Evolutionary conservation across 2,113 vertebrate genomes (phyloP), one percentile per base, ranked within the genome.

Genomic region (Canis aureus): DNA sequence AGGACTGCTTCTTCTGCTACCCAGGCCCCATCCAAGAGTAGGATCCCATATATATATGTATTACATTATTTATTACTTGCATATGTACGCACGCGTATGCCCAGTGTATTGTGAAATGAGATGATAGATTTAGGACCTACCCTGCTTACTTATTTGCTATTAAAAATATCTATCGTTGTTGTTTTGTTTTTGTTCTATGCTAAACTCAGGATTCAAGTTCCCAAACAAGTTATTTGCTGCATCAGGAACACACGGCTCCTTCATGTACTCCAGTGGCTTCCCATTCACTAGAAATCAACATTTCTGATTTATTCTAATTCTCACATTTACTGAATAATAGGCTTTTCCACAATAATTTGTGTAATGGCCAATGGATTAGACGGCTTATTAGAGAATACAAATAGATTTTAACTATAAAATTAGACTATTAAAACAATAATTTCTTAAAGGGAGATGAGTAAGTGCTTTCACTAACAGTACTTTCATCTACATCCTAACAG

Each of bases 311-410:
- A 81, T 78, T 74, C 27, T 91, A 93, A 91, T 49, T 83, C 43
- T 74, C 29, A 59, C 0, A 0, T 80, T 69, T 71, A 91, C 11
- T 9, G n/a, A 76, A 94, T 73, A 88, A 83, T 27, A 67, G 59
- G 74, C 74, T 78, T 78, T 82, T 96, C 79, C 95, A 81, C 16
- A 78, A 96, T 73, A 35, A 95, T 73, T 29, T 0, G 16, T 85
- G 32, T 92, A 96, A 76, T 73, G n/a, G 25, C 3, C 59, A 67
- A 51, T 43, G 51, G 10, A 57, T 53, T 87, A 73, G 15, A 94
- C 38, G 82, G 35, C 2, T 86, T 81, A 87, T n/a, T 92, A 83
- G 49, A 69, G 17, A 91, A 55, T 60, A 43, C 3, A 22, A 71
- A 64, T 29, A 59, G 12, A 35, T 53, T 76, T 19, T 43, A 96